Evolutionary conservation across 1,140 invertebrate species (phyloP), one percentile per base, ranked within the genome.

Genomic region (Heterodera schachtii): DNA sequence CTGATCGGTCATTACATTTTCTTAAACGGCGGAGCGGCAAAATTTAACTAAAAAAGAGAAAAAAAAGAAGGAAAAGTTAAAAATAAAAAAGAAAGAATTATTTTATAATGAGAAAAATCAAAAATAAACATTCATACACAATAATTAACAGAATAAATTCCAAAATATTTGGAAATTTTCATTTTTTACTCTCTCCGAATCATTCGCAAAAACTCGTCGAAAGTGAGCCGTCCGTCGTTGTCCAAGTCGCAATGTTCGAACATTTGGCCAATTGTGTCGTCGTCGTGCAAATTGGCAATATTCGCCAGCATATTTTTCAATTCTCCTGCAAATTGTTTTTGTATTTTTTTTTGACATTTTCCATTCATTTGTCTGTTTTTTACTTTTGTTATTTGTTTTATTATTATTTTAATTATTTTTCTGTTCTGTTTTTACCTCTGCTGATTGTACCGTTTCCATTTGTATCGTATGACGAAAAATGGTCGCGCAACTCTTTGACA

Each of bases 1-100:
- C 92, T 98, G 78, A 96, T 98, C 87, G 93, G 95, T 21, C 96
- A 98, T 90, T 98, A 98, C 91, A 96, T 98, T 88, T 95, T 80
- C 75, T 69, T 86, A 73, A 84, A 16, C 70, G 81, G 76, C 21
- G 81, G 83, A 31, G 31, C n/a, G 31, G 8, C 47, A 52, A n/a
- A 74, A 7, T 5, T 73, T 73, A 21, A n/a, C 41, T 73, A 73
- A 73, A 6, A 74, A 41, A 46, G 57, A 74, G 43, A 41, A 49
- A 75, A 31, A 47, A 16, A 21, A 31, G 57, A 16, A 60, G 19
- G 16, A 60, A 19, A 19, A 60, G 16, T 3, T 13, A 19, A 60
- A 60, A 19, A 60, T 5, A 19, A 19, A 19, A 44, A 47, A 21
- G 49, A 60, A 57, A 74, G 11, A 52, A 52, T 52, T 52, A 52